Base-by-base conservation (phyloP, 2,888 invertebrate genomes). In the Diaperis boleti region DNA sequence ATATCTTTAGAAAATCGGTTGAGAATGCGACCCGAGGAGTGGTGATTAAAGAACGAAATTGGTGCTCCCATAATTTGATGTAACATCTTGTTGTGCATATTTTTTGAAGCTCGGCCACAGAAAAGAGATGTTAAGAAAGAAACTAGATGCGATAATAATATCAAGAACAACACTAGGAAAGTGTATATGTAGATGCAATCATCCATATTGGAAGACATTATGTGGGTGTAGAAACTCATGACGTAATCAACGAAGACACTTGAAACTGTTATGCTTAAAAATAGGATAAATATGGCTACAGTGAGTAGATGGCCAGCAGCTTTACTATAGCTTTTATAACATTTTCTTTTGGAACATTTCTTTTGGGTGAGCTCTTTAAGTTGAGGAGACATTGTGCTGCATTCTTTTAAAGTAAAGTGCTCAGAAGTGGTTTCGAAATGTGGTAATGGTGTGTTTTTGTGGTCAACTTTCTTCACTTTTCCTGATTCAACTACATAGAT, bases 1-100 rank as follows among this genome's bases (percentile, higher is more conserved):
- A 89, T 86, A 75, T 91, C 91, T 76, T 90, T 90, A 1, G 90
- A 87, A 77, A 91, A 90, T 45, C 91, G 81, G 78, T 90, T 91
- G 33, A 91, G 79, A 64, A 91, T 86, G 31, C 85, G 81, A 1
- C 87, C 86, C 1, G 85, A 84, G 1, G 89, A 86, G 75, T 91
- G 91, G 0, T 82, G 84, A 71, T 89, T 89, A 78, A 91, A 92
- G 77, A 92, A 92, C 56, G 82, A 78, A 82, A 90, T 87, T 0
- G 88, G 86, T 0, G 88, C 86, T 31, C 85, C 81, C 7, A 89
- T 85, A 3, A 91, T 83, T 60, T 85, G 83, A n/a, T 68, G 62
- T 57, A 82, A 81, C 81, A 81, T 88, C 6, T 70, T 76, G 65
- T 85, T 82, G 72, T 90, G 89, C 3, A 89, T 77, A 31, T 73